These are phyloP conservation scores for Epizoanthus stellaris DNA, from an alignment of 92 coral and sea anemone species.

Conservation along the genomic window DNA sequence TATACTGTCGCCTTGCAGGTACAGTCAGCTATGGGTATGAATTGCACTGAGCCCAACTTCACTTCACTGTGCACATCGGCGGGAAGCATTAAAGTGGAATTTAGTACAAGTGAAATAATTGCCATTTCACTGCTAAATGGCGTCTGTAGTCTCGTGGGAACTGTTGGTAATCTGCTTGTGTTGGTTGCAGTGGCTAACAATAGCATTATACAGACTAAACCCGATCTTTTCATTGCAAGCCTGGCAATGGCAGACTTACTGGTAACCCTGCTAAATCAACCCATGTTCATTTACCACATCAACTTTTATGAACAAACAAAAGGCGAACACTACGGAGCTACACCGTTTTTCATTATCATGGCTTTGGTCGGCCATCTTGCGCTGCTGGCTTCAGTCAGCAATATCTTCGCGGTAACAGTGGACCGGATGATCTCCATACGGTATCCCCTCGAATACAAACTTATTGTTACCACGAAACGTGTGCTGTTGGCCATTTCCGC, in stretches of 20 bases:
- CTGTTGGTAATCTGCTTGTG: constrained; percentile 51
- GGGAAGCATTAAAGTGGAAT: background rate
- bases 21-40: too few species aligned
- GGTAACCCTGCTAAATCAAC: constrained; percentile 51
- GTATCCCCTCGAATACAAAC: constrained; percentile 39
- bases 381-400: constrained; percentile 56
- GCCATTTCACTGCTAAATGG: constrained; percentile 44
- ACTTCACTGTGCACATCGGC: too few species aligned
- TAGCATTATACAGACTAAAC: constrained; percentile 32
- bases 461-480: constrained; percentile 23
- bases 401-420: constrained; percentile 53
- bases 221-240: constrained; percentile 55
- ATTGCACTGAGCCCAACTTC: too few species aligned
- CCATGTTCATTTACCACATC: constrained; percentile 40
- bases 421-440: constrained; percentile 60
- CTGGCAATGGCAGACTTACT: constrained; percentile 56
- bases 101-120: constrained; percentile 23
- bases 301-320: background rate
- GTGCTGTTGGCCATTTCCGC: constrained; percentile 21
- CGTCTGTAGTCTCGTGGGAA: constrained; percentile 35
- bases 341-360: constrained; percentile 24
- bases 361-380: constrained; percentile 33
- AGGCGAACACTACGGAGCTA: constrained; percentile 13
- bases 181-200: constrained; percentile 31
- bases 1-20: too few species aligned